These are phyloP conservation scores for Leuciscus waleckii DNA, from an alignment of 2,797 vertebrate genomes.

Conservation along the genomic window DNA sequence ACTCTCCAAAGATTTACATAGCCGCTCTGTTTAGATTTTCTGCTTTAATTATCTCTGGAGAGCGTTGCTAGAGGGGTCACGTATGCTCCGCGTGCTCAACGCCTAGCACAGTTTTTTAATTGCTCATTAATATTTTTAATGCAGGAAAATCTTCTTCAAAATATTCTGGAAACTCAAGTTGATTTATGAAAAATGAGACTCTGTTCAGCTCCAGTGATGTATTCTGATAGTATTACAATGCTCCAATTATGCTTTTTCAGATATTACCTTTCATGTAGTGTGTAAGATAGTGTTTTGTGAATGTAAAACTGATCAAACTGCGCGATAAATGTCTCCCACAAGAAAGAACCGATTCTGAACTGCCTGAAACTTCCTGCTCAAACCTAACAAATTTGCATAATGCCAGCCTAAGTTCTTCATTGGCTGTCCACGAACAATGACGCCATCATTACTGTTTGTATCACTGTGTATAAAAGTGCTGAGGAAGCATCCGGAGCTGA, in stretches of 20 bases:
- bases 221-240: background rate
- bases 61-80: constrained; percentile 22
- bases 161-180: background rate
- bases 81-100: background rate
- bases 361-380: background rate
- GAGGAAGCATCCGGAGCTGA: background rate
- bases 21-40: constrained; percentile 15
- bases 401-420: background rate
- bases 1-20: constrained; percentile 44
- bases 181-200: background rate
- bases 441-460: background rate
- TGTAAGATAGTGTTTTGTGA: background rate
- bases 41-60: constrained; percentile 47
- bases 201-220: background rate
- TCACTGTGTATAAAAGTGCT: background rate
- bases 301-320: background rate
- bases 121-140: constrained; percentile 47
- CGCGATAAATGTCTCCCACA: background rate
- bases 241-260: background rate
- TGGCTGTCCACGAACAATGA: background rate
- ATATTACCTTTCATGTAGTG: background rate
- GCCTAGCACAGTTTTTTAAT: constrained; percentile 39
- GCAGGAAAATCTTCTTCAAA: background rate
- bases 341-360: background rate
- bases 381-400: no score